Evolutionary conservation across 2,797 vertebrate species (phyloP), one percentile per base, ranked within the genome.

Genomic region (Psittacula echo): DNA sequence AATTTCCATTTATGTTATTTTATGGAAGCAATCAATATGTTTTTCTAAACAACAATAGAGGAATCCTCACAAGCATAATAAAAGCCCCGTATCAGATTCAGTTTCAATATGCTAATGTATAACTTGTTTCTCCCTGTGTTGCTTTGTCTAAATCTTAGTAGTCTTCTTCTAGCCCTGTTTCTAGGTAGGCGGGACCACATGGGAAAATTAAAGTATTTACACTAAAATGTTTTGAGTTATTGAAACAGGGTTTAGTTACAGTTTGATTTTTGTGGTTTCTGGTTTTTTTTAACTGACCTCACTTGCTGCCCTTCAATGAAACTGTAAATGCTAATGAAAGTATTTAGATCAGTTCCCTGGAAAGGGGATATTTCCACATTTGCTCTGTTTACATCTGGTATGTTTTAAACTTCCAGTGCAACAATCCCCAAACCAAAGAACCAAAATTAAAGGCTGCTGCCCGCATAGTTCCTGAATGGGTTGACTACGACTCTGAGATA

Each of bases 371-470:
- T 45, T 78, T 89, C 67, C 78, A 24, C 22, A 13, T 66, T 74
- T 83, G 10, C 19, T 82, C 94, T 85, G 80, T 88, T 81, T 50
- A 54, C 90, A 81, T 74, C 37, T 48, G 9, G 27, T 78, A 47
- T 81, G 17, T 87, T 95, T 91, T 87, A 64, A 91, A 94, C n/a
- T 97, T 98, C 48, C 96, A 99, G 99, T 99, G 99, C 96, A 99
- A 99, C 97, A 99, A 99, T 96, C 99, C 99, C n/a, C 99, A 98
- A 95, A 99, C 99, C 85, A 99, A 99, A 97, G 99, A 99, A 97
- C 99, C 99, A 48, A 99, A 99, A 97, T 94, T 99, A 56, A 97
- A 98, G 76, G 99, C 99, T 13, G 99, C 99, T 13, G 98, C 98
- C 12, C 96, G 99, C 72, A 99, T 99, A 64, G 98, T 99, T 91